Base-by-base conservation (phyloP, 2,888 invertebrate species). In the Caenorhabditis virilis region DNA sequence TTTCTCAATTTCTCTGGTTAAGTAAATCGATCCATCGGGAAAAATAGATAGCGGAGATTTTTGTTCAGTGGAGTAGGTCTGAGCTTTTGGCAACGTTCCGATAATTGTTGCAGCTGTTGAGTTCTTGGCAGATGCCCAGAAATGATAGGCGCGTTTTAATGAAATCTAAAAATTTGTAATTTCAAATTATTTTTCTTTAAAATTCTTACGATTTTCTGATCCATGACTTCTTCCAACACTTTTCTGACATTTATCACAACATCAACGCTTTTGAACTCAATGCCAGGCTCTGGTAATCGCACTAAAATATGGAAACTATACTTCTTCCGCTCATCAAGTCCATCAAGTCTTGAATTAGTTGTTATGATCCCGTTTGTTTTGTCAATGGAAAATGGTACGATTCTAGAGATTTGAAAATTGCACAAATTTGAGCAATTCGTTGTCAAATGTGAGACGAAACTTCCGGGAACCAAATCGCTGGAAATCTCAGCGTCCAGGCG, bases 1-100 rank as follows among this genome's bases (percentile, higher is more conserved):
- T 5, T 2, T 16, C 9, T 26, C 6, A 16, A 63, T 46, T 25
- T 30, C 23, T 39, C 46, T 48, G 30, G 57, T 52, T 6, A 63
- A 45, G 16, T 53, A 63, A 36, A 63, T 42, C 6, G 57, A 13
- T 25, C 63, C 63, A 45, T 63, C 57, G 26, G 63, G 63, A 25
- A 63, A 63, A 1, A 63, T 35, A 0, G 56, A 56, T 16, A 62
- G 23, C 27, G 47, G 47, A 0, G 62, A 52, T 23, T 41, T 33
- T 11, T 55, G 50, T 4, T 18, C 15, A 1, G 51, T 61, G 4
- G 61, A 51, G 45, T 63, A 63, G 20, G 49, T 41, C 9, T 45
- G 35, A 6, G 39, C 53, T 22, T 15, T 53, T 35, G 63, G 63
- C 49, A 63, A 3, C 5, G 35, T 38, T 25, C 63, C 63, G 41